Evolutionary conservation across 2,113 vertebrate genomes (phyloP).

Genomic region (Protobothrops flavoviridis): DNA sequence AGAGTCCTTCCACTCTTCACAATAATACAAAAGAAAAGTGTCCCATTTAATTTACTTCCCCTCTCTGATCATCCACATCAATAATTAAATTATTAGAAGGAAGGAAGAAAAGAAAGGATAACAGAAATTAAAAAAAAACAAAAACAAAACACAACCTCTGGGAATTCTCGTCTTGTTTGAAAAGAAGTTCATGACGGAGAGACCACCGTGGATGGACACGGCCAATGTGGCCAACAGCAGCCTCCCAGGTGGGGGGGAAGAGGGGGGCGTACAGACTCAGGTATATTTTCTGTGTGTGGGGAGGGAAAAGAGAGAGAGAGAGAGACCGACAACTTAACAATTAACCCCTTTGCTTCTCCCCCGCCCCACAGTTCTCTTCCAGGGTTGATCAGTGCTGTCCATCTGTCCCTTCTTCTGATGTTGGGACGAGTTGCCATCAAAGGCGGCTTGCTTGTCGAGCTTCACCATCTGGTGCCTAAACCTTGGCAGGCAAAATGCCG

Average conservation of each 20-base stretch:
- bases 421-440: neutral
- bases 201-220: neutral
- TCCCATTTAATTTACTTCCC: slow-evolving; percentile 55
- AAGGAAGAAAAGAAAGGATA: neutral
- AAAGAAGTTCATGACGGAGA: neutral
- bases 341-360: neutral
- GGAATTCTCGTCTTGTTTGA: neutral
- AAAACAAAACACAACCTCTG: neutral
- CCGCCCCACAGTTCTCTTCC: neutral
- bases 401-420: neutral
- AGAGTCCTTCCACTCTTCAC: neutral
- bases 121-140: too few relatives aligned
- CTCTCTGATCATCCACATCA: slow-evolving; percentile 37
- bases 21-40: slow-evolving; percentile 33
- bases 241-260: neutral
- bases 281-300: neutral
- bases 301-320: neutral
- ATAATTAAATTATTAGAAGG: slow-evolving; percentile 31
- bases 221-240: neutral
- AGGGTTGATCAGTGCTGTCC: neutral
- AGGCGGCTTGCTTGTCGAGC: neutral
- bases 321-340: neutral
- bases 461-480: neutral
- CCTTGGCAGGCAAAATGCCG: neutral
- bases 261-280: neutral